Percentiles rank a stretch among this genome's conserved stretches.
These are phyloP conservation scores for Picus viridis DNA, from an alignment of 2,797 vertebrate genomes.

Conservation along the genomic window DNA sequence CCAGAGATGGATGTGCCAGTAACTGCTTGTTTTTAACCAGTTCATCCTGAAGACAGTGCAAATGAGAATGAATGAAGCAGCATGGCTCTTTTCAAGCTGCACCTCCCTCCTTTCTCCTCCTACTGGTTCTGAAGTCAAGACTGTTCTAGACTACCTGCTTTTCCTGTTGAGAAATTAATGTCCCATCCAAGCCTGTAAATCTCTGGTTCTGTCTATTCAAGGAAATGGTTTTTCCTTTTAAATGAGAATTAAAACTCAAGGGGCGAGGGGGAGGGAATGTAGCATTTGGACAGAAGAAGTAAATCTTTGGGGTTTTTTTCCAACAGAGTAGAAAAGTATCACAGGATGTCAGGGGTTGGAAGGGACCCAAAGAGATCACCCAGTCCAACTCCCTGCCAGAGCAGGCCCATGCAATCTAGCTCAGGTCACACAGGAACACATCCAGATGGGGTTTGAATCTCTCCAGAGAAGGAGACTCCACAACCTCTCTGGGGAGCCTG, in stretches of 20 bases:
- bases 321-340: background rate
- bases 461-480: too few species aligned
- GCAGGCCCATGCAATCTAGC: too few species aligned
- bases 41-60: background rate
- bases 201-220: background rate
- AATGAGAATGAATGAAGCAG: background rate
- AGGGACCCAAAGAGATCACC: too few species aligned
- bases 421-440: too few species aligned
- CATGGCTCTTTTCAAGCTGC: background rate
- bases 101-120: background rate
- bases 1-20: background rate
- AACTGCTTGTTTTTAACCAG: background rate
- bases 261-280: background rate
- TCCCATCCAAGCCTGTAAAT: too few species aligned
- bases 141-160: background rate
- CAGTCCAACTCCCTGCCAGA: too few species aligned
- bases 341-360: too few species aligned
- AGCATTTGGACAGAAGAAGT: background rate
- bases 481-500: too few species aligned
- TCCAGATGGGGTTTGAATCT: too few species aligned
- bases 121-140: background rate
- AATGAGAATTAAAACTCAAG: background rate
- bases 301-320: background rate
- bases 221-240: background rate
- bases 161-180: background rate